Percentiles rank a stretch among this genome's conserved stretches.
phyloP scores from a whole-genome alignment of 2,888 invertebrate species.

The Cryptocephalus primarius region DNA sequence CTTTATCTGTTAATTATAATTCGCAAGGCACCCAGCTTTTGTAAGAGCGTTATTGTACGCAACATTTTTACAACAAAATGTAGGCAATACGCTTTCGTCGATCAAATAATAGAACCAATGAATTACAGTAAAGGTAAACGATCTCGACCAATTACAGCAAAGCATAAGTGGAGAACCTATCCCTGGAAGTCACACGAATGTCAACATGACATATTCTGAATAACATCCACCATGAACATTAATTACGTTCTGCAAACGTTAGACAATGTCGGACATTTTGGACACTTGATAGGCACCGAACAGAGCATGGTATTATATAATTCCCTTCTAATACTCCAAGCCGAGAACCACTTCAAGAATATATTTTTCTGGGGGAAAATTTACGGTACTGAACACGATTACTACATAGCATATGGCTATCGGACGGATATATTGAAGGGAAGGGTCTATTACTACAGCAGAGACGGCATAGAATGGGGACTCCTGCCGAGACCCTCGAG shows the following conservation, averaged over 20 bases:
- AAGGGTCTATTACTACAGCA: constrained; percentile 68
- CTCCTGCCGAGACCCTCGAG: constrained; percentile 43
- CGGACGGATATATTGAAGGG: constrained; percentile 59
- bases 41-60: too few species aligned
- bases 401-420: constrained; percentile 74
- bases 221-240: constrained; percentile 41
- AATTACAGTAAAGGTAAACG: too few species aligned
- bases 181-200: too few species aligned
- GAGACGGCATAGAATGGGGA: constrained; percentile 60
- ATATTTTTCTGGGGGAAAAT: constrained; percentile 84
- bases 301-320: constrained; percentile 62
- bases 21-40: too few species aligned
- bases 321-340: constrained; percentile 66
- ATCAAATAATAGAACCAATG: too few species aligned
- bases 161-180: too few species aligned
- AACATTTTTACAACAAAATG: too few species aligned
- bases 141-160: too few species aligned
- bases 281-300: constrained; percentile 61
- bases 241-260: constrained; percentile 40
- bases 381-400: constrained; percentile 63
- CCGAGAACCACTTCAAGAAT: constrained; percentile 72
- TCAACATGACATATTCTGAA: background rate
- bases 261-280: constrained; percentile 49
- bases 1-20: too few species aligned
- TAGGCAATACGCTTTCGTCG: too few species aligned